phyloP scores from a whole-genome alignment of 2,888 invertebrate genomes.

The Emesis castigata region DNA sequence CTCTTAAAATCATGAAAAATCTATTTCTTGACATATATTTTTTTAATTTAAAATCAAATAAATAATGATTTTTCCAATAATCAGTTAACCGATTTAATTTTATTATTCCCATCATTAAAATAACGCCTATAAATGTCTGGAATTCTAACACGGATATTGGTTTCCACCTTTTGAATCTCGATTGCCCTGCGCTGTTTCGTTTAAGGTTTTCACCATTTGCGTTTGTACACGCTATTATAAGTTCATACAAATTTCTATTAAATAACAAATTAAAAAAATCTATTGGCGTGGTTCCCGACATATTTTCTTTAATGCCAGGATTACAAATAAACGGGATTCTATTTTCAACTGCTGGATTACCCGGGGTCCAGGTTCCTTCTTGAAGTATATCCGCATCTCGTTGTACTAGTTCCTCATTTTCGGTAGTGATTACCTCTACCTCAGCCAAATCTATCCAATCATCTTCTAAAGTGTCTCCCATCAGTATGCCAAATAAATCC shows the following conservation, averaged over 20 bases:
- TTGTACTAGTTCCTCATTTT: too few relatives aligned
- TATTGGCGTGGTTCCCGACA: constrained; percentile 49
- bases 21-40: constrained; percentile 35
- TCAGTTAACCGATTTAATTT: constrained; percentile 46
- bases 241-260: constrained; percentile 44
- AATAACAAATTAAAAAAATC: constrained; percentile 55
- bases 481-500: constrained; percentile 46
- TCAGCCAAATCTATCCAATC: constrained; percentile 49
- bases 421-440: constrained; percentile 44
- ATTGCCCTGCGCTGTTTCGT: constrained; percentile 38
- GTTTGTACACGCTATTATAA: constrained; percentile 49
- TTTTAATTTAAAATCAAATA: constrained; percentile 28
- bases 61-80: constrained; percentile 31
- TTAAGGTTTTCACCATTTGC: constrained; percentile 39
- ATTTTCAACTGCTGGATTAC: constrained; percentile 46
- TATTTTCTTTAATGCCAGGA: constrained; percentile 50
- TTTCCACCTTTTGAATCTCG: constrained; percentile 48
- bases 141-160: constrained; percentile 40
- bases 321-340: constrained; percentile 50
- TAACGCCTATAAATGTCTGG: constrained; percentile 31
- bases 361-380: constrained; percentile 34
- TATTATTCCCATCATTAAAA: constrained; percentile 44
- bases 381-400: constrained; percentile 40
- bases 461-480: constrained; percentile 40
- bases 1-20: constrained; percentile 34